Evolutionary conservation across 2,113 vertebrate genomes (phyloP).

Genomic region (Odontesthes bonariensis): DNA sequence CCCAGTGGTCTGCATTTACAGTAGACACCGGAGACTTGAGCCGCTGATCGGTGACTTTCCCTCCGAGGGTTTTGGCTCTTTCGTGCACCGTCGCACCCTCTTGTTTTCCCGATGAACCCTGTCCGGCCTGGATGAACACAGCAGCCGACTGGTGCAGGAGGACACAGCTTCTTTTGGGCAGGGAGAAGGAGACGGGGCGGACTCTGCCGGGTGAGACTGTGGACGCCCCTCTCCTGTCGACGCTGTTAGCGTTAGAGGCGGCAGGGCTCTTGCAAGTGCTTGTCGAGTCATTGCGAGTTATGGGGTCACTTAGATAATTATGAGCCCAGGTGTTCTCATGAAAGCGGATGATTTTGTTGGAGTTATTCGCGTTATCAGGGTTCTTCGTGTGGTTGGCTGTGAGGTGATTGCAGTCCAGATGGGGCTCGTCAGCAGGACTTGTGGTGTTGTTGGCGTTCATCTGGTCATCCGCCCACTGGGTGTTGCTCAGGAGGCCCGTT

Average conservation of each 20-base stretch:
- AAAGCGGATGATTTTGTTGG: slow-evolving; percentile 27
- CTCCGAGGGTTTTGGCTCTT: slow-evolving; percentile 29
- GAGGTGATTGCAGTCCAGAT: slow-evolving; percentile 21
- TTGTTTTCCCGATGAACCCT: slow-evolving; percentile 45
- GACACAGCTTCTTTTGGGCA: slow-evolving; percentile 74
- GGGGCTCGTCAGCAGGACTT: background rate
- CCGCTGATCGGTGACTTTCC: slow-evolving; percentile 25
- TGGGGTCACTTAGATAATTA: slow-evolving; percentile 32
- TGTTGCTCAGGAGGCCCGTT: slow-evolving; percentile 49
- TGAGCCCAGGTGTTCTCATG: slow-evolving; percentile 55
- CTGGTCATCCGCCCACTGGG: slow-evolving; percentile 34
- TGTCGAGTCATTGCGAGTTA: slow-evolving; percentile 35
- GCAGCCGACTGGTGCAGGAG: slow-evolving; percentile 76
- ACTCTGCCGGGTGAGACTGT: slow-evolving; percentile 36
- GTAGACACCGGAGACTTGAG: slow-evolving; percentile 30
- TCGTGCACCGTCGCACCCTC: slow-evolving; percentile 6
- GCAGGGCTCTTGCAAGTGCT: background rate
- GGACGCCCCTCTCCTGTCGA: background rate
- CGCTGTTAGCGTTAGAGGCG: background rate
- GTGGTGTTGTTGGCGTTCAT: background rate
- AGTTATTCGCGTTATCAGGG: background rate
- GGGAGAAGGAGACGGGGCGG: slow-evolving; percentile 75
- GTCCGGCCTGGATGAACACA: slow-evolving; percentile 70
- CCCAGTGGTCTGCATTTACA: slow-evolving; percentile 23
- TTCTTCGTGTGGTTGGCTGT: background rate